A percentile compares a stretch with the other conserved stretches of the same genome.
Evolutionary conservation across 2,888 invertebrate genomes (phyloP).

Genomic region (Drosophila mettleri): DNA sequence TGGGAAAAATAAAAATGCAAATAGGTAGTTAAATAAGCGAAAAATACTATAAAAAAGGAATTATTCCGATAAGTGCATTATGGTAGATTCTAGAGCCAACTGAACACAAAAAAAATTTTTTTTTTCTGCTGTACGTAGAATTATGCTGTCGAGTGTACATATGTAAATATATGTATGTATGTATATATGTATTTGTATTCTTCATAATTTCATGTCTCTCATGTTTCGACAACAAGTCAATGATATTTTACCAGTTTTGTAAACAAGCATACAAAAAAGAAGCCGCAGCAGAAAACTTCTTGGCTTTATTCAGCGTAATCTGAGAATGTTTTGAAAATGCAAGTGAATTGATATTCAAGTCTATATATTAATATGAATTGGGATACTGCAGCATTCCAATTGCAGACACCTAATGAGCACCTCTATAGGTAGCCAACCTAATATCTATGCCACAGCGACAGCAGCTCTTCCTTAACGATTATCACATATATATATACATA

Average conservation of each 20-base stretch:
- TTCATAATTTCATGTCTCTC: not conserved
- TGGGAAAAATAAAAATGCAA: too few relatives aligned
- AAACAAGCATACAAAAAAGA: not conserved
- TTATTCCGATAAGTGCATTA: too few relatives aligned
- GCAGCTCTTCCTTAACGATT: conserved; percentile 7
- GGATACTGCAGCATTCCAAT: not conserved
- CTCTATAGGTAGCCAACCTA: not conserved
- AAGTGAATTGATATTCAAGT: not conserved
- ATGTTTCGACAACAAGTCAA: not conserved
- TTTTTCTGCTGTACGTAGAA: too few relatives aligned
- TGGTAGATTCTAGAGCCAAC: too few relatives aligned
- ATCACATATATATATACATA: conserved; percentile 18
- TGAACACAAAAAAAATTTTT: too few relatives aligned
- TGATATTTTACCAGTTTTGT: not conserved
- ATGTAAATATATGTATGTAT: not conserved
- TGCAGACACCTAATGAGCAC: not conserved
- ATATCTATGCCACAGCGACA: not conserved
- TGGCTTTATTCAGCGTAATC: not conserved
- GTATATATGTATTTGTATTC: not conserved
- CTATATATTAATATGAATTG: too few relatives aligned
- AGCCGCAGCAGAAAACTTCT: not conserved
- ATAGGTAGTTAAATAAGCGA: too few relatives aligned
- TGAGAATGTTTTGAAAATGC: not conserved
- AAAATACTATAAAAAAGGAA: too few relatives aligned
- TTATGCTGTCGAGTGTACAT: not conserved